Evolutionary conservation across 2,888 invertebrate species (phyloP).

Genomic region (Chelonus formosanus): DNA sequence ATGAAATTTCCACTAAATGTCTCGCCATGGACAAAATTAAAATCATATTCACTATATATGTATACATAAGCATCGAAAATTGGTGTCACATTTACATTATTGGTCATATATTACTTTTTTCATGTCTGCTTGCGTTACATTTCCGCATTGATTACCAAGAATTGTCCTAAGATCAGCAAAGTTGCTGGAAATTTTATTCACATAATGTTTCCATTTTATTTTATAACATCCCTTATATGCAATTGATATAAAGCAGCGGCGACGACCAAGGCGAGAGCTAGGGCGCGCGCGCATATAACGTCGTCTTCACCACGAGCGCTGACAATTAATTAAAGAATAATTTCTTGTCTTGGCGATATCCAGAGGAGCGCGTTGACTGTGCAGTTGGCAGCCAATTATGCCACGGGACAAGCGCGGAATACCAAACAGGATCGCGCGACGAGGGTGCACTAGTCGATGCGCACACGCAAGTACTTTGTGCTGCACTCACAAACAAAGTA

Average conservation of each 20-base stretch:
- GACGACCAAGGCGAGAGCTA: no score
- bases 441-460: slow-evolving; percentile 12
- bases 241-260: no score
- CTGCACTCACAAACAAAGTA: not conserved
- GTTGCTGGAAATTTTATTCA: no score
- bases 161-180: no score
- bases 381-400: slow-evolving; percentile 65
- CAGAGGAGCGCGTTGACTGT: slow-evolving; percentile 49
- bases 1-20: no score
- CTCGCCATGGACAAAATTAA: no score
- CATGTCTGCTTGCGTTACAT: slow-evolving; percentile 5
- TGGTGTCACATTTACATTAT: slow-evolving; percentile 23
- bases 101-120: slow-evolving; percentile 13
- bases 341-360: slow-evolving; percentile 63
- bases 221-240: no score
- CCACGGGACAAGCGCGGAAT: slow-evolving; percentile 61
- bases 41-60: not conserved
- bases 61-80: slow-evolving; percentile 7
- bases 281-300: no score
- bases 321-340: slow-evolving; percentile 66
- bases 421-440: slow-evolving; percentile 57
- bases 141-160: no score
- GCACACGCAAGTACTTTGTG: slow-evolving; percentile 11
- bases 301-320: slow-evolving; percentile 45
- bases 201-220: no score